Conservation (phyloP, 2,113 vertebrate genomes). For the Chelonoidis abingdonii region DNA sequence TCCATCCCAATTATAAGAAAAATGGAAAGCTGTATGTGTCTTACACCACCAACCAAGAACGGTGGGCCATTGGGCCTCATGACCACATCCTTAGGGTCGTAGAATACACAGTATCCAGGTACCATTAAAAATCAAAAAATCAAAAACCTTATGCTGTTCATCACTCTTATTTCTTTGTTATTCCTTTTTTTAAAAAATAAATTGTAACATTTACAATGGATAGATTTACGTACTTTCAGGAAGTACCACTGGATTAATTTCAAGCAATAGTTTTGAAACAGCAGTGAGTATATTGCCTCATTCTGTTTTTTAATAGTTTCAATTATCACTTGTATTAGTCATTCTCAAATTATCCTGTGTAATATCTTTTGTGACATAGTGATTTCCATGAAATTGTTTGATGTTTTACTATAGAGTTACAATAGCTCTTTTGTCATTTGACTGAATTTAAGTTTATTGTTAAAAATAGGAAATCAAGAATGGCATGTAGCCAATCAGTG, state of each 20-base stretch:
- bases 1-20: constrained; percentile 99
- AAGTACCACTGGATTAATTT: constrained; percentile 36
- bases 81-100: constrained; percentile 99
- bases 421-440: neutral
- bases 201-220: neutral
- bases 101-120: constrained; percentile 99
- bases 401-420: constrained; percentile 12
- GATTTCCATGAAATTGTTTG: constrained; percentile 22
- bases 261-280: neutral
- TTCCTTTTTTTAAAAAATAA: constrained; percentile 9
- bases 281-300: neutral
- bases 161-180: neutral
- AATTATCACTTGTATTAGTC: neutral
- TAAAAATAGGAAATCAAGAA: neutral
- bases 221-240: neutral
- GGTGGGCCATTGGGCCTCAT: constrained; percentile 98
- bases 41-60: constrained; percentile 99
- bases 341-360: neutral
- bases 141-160: constrained; percentile 21
- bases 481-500: neutral
- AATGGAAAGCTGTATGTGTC: constrained; percentile 99
- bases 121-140: constrained; percentile 45
- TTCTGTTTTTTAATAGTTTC: neutral
- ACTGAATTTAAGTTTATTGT: constrained; percentile 8
- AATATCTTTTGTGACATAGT: neutral